Evolutionary conservation across 2,113 vertebrate genomes (phyloP).

Genomic region (Chloroceryle aenea): DNA sequence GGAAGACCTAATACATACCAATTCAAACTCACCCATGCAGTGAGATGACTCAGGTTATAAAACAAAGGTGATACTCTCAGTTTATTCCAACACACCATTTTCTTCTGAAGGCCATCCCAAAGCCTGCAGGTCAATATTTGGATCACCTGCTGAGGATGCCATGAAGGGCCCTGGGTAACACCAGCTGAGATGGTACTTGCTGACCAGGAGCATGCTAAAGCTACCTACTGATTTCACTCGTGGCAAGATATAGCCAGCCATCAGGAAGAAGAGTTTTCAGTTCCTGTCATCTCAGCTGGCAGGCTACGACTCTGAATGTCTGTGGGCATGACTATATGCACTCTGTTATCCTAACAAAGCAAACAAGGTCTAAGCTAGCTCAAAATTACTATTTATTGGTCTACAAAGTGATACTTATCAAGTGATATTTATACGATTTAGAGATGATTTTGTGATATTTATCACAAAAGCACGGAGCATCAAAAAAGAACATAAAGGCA

Average conservation of each 20-base stretch:
- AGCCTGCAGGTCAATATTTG: neutral
- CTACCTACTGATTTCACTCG: neutral
- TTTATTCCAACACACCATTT: neutral
- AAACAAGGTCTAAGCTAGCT: slow-evolving; percentile 3
- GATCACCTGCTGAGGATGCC: neutral
- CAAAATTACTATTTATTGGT: slow-evolving; percentile 6
- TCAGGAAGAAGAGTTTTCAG: neutral
- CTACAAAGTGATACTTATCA: slow-evolving; percentile 5
- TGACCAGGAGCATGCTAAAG: neutral
- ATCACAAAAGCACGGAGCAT: neutral
- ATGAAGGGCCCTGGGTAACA: neutral
- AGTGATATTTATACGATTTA: neutral
- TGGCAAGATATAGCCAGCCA: neutral
- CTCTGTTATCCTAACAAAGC: slow-evolving; percentile 27
- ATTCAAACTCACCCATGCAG: neutral
- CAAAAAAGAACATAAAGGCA: neutral
- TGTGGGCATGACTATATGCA: neutral
- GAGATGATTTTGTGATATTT: neutral
- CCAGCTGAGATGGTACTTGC: neutral
- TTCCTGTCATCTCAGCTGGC: neutral
- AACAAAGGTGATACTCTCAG: neutral
- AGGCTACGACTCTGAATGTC: neutral
- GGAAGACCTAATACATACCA: neutral
- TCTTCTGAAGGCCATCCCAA: neutral
- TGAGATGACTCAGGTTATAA: neutral